Evolutionary conservation across 2,888 invertebrate species (phyloP).

Genomic region (Stramonita haemastoma): DNA sequence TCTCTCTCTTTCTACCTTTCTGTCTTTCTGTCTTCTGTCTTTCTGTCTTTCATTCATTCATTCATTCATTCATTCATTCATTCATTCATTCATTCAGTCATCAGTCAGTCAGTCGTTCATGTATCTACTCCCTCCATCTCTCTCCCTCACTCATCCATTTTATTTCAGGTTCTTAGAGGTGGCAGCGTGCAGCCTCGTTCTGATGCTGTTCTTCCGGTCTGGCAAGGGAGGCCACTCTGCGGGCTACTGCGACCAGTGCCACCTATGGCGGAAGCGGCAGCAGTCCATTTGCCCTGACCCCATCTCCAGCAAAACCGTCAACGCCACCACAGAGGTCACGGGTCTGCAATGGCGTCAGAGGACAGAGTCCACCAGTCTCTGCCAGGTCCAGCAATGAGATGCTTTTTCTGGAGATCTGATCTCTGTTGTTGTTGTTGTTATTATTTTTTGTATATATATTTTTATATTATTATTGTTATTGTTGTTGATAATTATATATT

Average conservation of each 20-base stretch:
- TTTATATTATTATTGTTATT: too few species aligned
- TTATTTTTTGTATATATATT: neutral
- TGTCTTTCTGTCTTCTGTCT: too few species aligned
- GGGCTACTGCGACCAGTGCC: neutral
- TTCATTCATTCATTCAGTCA: too few species aligned
- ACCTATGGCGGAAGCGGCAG: neutral
- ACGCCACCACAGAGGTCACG: neutral
- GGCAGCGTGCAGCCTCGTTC: conserved; percentile 21
- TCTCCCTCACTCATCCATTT: neutral
- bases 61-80: too few species aligned
- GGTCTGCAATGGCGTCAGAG: neutral
- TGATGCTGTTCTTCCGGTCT: conserved; percentile 30
- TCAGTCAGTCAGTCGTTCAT: too few species aligned
- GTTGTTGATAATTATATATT: neutral
- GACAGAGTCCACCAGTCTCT: neutral
- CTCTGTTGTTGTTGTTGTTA: neutral
- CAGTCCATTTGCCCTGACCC: neutral
- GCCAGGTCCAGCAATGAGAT: neutral
- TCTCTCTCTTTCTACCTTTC: too few species aligned
- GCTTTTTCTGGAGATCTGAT: neutral
- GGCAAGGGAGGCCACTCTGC: neutral
- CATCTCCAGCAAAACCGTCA: neutral
- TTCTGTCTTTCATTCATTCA: too few species aligned
- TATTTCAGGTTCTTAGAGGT: conserved; percentile 5
- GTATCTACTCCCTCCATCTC: neutral